Evolutionary conservation across 2,888 invertebrate species (phyloP), one percentile per base, ranked within the genome.

Genomic region (Onchidella celtica): DNA sequence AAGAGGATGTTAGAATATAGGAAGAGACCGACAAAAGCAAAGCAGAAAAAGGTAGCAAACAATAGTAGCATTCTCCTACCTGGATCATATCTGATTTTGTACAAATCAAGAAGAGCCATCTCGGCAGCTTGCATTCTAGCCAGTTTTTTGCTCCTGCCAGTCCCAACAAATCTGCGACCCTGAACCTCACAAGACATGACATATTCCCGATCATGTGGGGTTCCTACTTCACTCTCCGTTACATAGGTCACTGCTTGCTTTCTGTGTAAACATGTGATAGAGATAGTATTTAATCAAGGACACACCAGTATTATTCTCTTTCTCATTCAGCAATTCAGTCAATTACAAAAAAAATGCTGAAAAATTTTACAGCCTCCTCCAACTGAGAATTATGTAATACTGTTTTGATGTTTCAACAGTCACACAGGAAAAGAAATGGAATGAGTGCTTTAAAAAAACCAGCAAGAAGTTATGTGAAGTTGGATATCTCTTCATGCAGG

Each of bases 71-170:
- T n/a, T n/a, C 61, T 73, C 79, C 73, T 66, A 79, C 79, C 34
- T 66, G 79, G 73, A 21, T 79, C 79, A 57, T 79, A 79, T 40
- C 0, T 73, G 32, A 79, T 73, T 24, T 73, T 73, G 73, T 73
- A 73, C 21, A 79, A 21, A 21, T 79, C 72, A 24, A 90, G 88
- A 87, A 91, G 83, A 0, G 90, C 91, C 69, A 85, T 79, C 81
- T 91, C 90, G 9, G 91, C 91, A 2, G 90, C 94, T 86, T 95
- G 95, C 92, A 96, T 96, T 89, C 97, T 97, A 3, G 97, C 97
- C 70, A 95, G 93, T 88, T 95, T 94, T 91, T 96, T 96, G 77
- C 95, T 96, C 73, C 95, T 94, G 4, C 96, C 95, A 94, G 95
- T 94, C 14, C 95, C 96, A 85, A 95, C 94, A 87, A 95, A 96